phyloP scores from a whole-genome alignment of 2,888 invertebrate genomes.

The Trichogramma dendrolimi region DNA sequence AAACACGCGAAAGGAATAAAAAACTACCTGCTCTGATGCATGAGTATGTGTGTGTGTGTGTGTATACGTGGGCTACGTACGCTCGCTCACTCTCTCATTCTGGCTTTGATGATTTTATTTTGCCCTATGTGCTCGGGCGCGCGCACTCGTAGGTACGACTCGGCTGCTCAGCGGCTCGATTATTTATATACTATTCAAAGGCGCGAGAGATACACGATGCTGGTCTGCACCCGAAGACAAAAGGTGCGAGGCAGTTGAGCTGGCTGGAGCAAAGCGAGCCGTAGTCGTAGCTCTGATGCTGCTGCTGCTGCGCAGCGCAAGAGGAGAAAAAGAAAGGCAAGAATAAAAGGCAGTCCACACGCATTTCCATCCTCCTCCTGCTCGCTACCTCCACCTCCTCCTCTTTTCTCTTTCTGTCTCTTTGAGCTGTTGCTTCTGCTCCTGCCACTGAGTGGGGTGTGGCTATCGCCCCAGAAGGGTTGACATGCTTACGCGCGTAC shows the following conservation, averaged over 20 bases:
- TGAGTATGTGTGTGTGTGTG: too few relatives aligned
- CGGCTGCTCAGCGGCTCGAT: constrained; percentile 15
- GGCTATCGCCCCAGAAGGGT: constrained; percentile 42
- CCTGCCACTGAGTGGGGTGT: constrained; percentile 35
- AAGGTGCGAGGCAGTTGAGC: constrained; percentile 24
- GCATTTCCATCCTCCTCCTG: constrained; percentile 13
- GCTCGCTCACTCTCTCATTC: too few relatives aligned
- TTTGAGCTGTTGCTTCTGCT: constrained; percentile 18
- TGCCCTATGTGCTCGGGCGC: too few relatives aligned
- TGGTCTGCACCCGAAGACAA: constrained; percentile 20
- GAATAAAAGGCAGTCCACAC: constrained; percentile 24
- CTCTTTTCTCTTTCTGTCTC: constrained; percentile 31
- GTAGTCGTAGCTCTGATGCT: background rate
- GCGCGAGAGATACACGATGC: constrained; percentile 16
- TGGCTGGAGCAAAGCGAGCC: background rate
- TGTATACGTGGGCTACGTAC: too few relatives aligned
- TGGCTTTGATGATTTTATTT: too few relatives aligned
- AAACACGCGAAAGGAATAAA: too few relatives aligned
- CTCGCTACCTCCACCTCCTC: constrained; percentile 31
- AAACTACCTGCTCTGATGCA: too few relatives aligned
- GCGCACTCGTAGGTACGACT: too few relatives aligned
- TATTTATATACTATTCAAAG: constrained; percentile 25
- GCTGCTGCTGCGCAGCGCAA: background rate
- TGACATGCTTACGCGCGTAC: constrained; percentile 45
- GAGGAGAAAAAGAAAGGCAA: constrained; percentile 14